phyloP scores from a whole-genome alignment of 2,797 vertebrate genomes.

The Erethizon dorsatum region DNA sequence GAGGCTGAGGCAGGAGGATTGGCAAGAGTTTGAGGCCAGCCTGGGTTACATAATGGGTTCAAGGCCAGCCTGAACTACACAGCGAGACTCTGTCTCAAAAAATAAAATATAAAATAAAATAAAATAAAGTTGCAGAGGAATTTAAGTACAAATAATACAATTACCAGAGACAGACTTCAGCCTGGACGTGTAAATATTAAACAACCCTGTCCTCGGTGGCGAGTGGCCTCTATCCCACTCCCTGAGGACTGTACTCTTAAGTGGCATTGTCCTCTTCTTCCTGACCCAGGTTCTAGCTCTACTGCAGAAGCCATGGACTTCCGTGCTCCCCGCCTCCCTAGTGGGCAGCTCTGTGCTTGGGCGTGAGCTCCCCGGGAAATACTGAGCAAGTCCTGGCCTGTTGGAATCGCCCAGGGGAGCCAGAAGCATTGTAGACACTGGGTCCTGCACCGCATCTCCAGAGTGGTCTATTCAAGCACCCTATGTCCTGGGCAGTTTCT shows the following conservation, averaged over 20 bases:
- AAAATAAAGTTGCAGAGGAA: neutral
- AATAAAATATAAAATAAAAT: too few species aligned
- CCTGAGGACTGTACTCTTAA: neutral
- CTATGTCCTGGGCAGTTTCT: neutral
- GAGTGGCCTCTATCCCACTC: neutral
- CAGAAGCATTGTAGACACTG: neutral
- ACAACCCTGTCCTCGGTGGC: neutral
- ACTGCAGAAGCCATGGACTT: neutral
- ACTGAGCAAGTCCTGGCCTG: constrained; percentile 28
- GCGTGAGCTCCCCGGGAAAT: neutral
- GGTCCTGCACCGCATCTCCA: neutral
- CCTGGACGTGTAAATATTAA: neutral
- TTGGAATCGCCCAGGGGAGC: neutral
- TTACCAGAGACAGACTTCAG: constrained; percentile 26
- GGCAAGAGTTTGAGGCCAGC: neutral
- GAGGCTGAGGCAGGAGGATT: neutral
- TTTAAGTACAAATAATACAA: neutral
- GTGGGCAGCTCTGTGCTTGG: neutral
- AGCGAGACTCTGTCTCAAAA: neutral
- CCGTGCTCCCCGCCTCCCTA: neutral
- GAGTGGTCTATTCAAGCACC: neutral
- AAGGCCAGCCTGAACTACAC: neutral
- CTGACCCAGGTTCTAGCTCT: neutral
- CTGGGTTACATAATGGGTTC: neutral
- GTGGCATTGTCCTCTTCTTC: neutral